These are phyloP conservation scores for Girardinus metallicus DNA, from an alignment of 2,797 vertebrate genomes.

Conservation along the genomic window DNA sequence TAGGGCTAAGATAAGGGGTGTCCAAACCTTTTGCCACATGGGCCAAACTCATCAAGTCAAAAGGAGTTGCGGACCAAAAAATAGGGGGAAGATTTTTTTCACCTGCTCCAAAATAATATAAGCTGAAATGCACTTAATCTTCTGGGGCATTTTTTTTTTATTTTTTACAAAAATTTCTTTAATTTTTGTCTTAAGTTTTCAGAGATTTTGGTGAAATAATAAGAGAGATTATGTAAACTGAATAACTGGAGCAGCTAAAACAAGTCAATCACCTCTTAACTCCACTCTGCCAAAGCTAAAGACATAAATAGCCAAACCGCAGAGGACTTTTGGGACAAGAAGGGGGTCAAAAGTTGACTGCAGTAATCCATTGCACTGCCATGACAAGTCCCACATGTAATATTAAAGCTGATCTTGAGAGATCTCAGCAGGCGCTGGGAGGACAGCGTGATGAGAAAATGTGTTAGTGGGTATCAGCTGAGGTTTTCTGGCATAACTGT, in stretches of 20 bases:
- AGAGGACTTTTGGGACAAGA: conserved; percentile 11
- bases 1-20: neutral
- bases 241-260: conserved; percentile 11
- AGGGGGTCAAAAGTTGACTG: conserved; percentile 1
- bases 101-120: too few relatives aligned
- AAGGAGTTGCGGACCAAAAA: too few relatives aligned
- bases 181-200: neutral
- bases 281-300: neutral
- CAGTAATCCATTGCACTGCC: conserved; percentile 9
- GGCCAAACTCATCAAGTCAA: too few relatives aligned
- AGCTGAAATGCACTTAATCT: too few relatives aligned
- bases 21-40: too few relatives aligned
- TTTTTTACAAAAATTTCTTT: neutral
- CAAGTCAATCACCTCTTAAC: neutral
- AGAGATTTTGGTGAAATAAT: conserved; percentile 19
- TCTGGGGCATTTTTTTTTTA: too few relatives aligned
- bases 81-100: too few relatives aligned
- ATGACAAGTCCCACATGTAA: conserved; percentile 10
- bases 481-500: neutral
- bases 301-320: neutral
- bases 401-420: conserved; percentile 21
- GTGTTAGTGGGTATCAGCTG: conserved; percentile 1
- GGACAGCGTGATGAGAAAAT: conserved; percentile 13
- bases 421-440: conserved; percentile 1
- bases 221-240: neutral